A percentile compares a stretch with the other conserved stretches of the same genome.
Evolutionary conservation across 64 coral and sea anemone genomes (phyloP).

Genomic region (Pocillopora damicornis): DNA sequence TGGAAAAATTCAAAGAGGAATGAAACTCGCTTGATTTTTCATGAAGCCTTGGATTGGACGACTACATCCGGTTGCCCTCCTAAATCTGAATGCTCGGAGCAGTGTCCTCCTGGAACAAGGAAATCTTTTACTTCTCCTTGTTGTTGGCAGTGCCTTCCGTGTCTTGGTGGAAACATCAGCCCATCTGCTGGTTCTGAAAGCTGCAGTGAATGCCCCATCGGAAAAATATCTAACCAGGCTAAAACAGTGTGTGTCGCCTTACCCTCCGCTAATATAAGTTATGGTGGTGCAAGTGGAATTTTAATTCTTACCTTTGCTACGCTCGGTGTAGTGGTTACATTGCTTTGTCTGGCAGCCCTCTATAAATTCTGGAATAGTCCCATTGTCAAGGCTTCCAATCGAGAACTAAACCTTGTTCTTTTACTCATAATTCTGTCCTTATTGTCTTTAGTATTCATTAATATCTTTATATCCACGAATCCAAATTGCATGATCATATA

Average conservation of each 20-base stretch:
- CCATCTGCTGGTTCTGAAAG: slow-evolving; percentile 19
- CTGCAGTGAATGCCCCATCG: slow-evolving; percentile 42
- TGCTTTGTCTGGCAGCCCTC: slow-evolving; percentile 34
- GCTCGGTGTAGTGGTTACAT: slow-evolving; percentile 21
- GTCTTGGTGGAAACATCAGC: slow-evolving; percentile 31
- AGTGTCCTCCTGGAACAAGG: slow-evolving; percentile 46
- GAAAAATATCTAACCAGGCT: slow-evolving; percentile 12
- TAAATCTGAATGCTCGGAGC: slow-evolving; percentile 43
- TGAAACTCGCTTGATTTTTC: not conserved
- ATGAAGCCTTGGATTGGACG: not conserved
- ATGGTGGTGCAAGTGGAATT: slow-evolving; percentile 11
- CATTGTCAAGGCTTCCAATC: slow-evolving; percentile 69
- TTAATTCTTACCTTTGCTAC: slow-evolving; percentile 21
- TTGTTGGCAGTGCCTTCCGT: slow-evolving; percentile 65
- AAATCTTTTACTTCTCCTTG: slow-evolving; percentile 26
- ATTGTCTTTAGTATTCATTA: slow-evolving; percentile 16
- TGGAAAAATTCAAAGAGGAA: not conserved
- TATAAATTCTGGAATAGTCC: slow-evolving; percentile 49
- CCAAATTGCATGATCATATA: slow-evolving; percentile 30
- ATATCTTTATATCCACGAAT: slow-evolving; percentile 23
- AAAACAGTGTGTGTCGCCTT: slow-evolving; percentile 45
- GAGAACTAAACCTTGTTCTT: slow-evolving; percentile 42
- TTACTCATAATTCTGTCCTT: slow-evolving; percentile 24
- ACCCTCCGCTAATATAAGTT: not conserved
- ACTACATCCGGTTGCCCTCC: not conserved